Evolutionary conservation across 2,888 invertebrate species (phyloP).

Genomic region (Idaea biselata): DNA sequence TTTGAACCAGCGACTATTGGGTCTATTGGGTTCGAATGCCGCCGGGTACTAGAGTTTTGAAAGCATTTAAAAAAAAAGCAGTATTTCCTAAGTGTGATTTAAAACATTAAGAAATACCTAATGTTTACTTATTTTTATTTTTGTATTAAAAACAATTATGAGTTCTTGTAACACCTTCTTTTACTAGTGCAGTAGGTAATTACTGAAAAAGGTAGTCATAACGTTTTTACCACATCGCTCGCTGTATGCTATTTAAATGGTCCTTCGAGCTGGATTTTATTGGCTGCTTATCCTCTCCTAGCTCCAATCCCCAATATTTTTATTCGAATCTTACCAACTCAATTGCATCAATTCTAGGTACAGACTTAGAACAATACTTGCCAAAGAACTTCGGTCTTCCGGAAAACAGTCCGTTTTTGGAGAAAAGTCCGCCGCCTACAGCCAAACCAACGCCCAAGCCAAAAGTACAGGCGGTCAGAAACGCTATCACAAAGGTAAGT

Average conservation of each 20-base stretch:
- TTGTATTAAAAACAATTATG: no score
- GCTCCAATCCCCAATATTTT: not conserved
- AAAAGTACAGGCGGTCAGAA: conserved; percentile 56
- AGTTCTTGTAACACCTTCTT: no score
- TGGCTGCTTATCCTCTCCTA: not conserved
- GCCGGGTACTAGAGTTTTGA: no score
- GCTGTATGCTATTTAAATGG: not conserved
- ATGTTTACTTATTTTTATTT: no score
- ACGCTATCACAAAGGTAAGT: conserved; percentile 62
- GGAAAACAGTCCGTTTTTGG: conserved; percentile 73
- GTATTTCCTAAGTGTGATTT: no score
- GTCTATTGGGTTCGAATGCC: no score
- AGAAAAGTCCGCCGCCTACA: conserved; percentile 73
- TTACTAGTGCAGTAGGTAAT: no score
- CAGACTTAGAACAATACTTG: conserved; percentile 82
- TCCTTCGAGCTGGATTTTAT: not conserved
- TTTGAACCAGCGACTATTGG: no score
- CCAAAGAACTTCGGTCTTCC: conserved; percentile 83
- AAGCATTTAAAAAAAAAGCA: no score
- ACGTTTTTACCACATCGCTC: no score
- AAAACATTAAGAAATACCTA: no score
- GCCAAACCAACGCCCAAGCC: conserved; percentile 64
- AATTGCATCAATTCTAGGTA: conserved; percentile 60
- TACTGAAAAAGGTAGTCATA: not conserved
- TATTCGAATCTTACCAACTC: not conserved